Conservation (phyloP, 2,113 vertebrate genomes). For the Microtus richardsoni region DNA sequence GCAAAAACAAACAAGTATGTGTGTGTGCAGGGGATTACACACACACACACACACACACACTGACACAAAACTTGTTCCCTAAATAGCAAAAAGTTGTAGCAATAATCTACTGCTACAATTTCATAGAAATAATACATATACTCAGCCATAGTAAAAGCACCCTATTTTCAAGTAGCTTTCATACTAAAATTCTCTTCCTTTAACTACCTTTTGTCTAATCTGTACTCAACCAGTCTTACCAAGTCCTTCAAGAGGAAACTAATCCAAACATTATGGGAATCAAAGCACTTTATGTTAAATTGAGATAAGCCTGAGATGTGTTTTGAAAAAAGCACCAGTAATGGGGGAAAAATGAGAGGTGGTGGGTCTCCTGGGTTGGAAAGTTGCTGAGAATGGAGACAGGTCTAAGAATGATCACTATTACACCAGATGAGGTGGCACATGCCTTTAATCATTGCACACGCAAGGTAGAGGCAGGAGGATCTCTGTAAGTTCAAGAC, state of each 20-base stretch:
- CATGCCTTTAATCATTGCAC: not conserved
- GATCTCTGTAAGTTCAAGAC: not conserved
- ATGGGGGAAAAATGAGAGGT: not conserved
- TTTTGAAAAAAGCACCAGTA: not conserved
- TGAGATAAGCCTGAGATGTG: not conserved
- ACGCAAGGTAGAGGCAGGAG: not conserved
- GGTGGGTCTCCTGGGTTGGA: not conserved
- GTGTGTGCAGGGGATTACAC: not conserved
- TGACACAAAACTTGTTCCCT: not conserved
- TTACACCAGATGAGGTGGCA: not conserved
- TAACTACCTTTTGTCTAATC: not conserved
- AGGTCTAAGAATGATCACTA: not conserved
- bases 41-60: not conserved
- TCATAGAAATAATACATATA: not conserved
- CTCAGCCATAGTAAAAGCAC: not conserved
- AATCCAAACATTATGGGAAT: not conserved
- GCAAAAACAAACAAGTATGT: not conserved
- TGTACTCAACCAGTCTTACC: not conserved
- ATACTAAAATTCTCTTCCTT: not conserved
- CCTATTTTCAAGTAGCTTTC: not conserved
- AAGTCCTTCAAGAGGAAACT: not conserved
- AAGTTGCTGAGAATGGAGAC: not conserved
- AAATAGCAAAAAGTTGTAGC: not conserved
- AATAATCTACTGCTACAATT: not conserved
- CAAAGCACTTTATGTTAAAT: not conserved